These are phyloP conservation scores for Phortica magna DNA, from an alignment of 2,888 invertebrate genomes.

Conservation along the genomic window DNA sequence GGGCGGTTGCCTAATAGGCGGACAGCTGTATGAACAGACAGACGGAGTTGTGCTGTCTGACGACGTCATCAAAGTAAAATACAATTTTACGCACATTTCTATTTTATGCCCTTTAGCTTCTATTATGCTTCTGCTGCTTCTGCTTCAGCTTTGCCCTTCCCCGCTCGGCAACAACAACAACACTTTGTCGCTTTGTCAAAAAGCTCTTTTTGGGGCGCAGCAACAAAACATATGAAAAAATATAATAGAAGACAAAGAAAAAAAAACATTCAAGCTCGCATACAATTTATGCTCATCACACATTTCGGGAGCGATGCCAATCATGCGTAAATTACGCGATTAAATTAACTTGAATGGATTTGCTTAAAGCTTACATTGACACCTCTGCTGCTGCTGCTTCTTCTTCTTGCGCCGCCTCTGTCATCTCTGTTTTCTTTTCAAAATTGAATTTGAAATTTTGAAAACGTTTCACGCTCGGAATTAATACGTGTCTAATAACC, in stretches of 20 bases:
- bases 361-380: constrained; percentile 22
- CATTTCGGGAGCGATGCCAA: constrained; percentile 53
- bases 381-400: background rate
- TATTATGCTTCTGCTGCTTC: constrained; percentile 28
- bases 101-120: constrained; percentile 46
- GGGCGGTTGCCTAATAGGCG: background rate
- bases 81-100: constrained; percentile 52
- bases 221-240: constrained; percentile 2
- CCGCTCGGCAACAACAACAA: constrained; percentile 46
- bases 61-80: constrained; percentile 34
- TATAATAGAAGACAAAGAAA: constrained; percentile 8
- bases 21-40: background rate
- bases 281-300: background rate
- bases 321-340: constrained; percentile 72
- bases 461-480: too few relatives aligned
- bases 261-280: constrained; percentile 23
- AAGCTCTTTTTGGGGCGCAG: background rate
- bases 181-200: background rate
- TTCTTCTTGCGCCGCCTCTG: background rate
- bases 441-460: background rate
- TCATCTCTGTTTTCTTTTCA: background rate
- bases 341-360: constrained; percentile 63
- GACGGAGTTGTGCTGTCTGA: background rate
- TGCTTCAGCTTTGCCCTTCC: constrained; percentile 64
- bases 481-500: background rate